Percentiles rank a stretch among this genome's conserved stretches.
phyloP scores from a whole-genome alignment of 2,888 invertebrate species.

The Nemotelus pantherinus region DNA sequence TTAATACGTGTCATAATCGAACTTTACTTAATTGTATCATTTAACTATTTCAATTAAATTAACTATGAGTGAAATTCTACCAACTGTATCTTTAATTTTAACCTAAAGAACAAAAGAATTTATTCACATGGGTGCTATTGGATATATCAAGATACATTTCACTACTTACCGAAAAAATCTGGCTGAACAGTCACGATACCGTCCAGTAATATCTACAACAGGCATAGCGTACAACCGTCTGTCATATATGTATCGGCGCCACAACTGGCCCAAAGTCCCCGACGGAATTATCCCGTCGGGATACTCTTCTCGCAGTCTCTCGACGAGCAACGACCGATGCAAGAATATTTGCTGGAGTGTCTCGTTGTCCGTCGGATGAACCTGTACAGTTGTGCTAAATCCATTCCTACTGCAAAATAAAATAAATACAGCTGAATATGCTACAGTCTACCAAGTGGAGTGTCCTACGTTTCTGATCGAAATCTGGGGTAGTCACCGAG shows the following conservation, averaged over 20 bases:
- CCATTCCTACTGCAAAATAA: conserved; percentile 39
- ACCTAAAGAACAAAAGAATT: no score
- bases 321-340: conserved; percentile 29
- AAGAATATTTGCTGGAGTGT: conserved; percentile 45
- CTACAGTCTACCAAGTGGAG: background rate
- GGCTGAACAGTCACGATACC: conserved; percentile 78
- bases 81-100: no score
- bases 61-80: no score
- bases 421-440: background rate
- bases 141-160: background rate
- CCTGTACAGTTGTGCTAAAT: conserved; percentile 50
- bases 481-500: conserved; percentile 47
- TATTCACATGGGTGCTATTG: no score
- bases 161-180: conserved; percentile 76
- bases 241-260: conserved; percentile 78
- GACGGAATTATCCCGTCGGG: conserved; percentile 48
- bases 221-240: conserved; percentile 80
- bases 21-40: no score
- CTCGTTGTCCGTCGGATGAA: conserved; percentile 47
- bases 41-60: no score
- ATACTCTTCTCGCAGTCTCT: conserved; percentile 46
- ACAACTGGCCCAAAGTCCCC: conserved; percentile 59
- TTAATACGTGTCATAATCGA: no score
- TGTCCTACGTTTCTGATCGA: conserved; percentile 30
- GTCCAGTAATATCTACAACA: conserved; percentile 75